These are phyloP conservation scores for Drosophila greeni DNA, from an alignment of 2,888 invertebrate species.

Conservation along the genomic window DNA sequence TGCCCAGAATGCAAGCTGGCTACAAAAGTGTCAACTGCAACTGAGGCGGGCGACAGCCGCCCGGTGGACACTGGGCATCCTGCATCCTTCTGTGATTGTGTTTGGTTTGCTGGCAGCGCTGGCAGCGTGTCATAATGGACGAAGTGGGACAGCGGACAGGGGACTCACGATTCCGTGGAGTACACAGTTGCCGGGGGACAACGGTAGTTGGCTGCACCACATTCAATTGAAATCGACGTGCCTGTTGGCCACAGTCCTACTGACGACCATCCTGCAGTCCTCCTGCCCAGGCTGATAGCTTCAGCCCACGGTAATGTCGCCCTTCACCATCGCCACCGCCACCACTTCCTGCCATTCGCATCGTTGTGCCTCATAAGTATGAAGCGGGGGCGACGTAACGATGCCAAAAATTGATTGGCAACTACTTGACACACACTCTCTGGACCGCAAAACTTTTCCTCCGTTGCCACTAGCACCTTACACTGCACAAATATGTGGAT, in stretches of 20 bases:
- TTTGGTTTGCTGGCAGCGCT: slow-evolving; percentile 60
- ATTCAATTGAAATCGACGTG: slow-evolving; percentile 73
- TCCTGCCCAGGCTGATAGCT: slow-evolving; percentile 19
- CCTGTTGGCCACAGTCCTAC: slow-evolving; percentile 67
- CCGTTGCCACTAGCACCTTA: slow-evolving; percentile 7
- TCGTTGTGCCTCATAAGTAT: slow-evolving; percentile 19
- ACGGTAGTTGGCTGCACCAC: slow-evolving; percentile 61
- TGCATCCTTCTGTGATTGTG: slow-evolving; percentile 58
- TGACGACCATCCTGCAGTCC: slow-evolving; percentile 52
- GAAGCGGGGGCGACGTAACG: slow-evolving; percentile 26
- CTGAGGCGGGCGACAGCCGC: slow-evolving; percentile 40
- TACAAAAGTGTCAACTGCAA: slow-evolving; percentile 67
- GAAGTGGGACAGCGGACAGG: slow-evolving; percentile 29
- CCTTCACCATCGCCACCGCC: background rate
- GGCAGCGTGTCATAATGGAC: slow-evolving; percentile 65
- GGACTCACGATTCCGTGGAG: slow-evolving; percentile 11
- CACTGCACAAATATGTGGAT: background rate
- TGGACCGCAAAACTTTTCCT: slow-evolving; percentile 21
- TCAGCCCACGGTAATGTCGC: slow-evolving; percentile 17
- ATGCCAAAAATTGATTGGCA: slow-evolving; percentile 71
- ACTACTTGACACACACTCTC: slow-evolving; percentile 54
- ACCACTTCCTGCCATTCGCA: background rate
- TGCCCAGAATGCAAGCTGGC: slow-evolving; percentile 18
- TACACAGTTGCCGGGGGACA: slow-evolving; percentile 12
- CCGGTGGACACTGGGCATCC: slow-evolving; percentile 4